Percentiles rank a stretch among this genome's conserved stretches.
phyloP scores from a whole-genome alignment of 2,113 vertebrate genomes.

The Astur gentilis region DNA sequence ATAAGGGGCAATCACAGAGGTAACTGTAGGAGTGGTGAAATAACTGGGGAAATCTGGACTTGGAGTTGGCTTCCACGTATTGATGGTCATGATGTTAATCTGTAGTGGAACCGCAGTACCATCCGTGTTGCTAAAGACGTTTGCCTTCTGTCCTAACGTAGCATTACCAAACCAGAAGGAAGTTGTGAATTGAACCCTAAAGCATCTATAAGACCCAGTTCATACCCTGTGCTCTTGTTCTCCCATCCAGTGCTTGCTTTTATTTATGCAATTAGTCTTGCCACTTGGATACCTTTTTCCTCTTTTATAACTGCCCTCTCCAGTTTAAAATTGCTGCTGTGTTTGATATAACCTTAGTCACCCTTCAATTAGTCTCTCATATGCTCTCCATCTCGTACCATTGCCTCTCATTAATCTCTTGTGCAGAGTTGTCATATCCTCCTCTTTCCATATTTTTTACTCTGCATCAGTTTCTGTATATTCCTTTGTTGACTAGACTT shows the following conservation, averaged over 20 bases:
- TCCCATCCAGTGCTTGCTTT: neutral
- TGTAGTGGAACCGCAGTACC: neutral
- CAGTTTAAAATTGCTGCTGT: neutral
- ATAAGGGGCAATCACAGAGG: neutral
- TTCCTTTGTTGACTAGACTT: neutral
- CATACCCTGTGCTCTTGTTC: neutral
- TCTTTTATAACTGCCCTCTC: neutral
- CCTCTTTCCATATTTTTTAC: neutral
- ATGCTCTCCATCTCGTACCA: neutral
- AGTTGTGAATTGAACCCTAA: neutral
- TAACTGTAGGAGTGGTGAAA: neutral
- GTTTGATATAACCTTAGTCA: neutral
- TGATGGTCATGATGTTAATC: neutral
- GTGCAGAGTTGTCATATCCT: neutral
- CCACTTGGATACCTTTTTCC: neutral
- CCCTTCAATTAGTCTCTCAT: neutral
- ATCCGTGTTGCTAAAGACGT: rapidly evolving
- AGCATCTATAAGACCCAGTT: neutral
- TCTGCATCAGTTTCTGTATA: neutral
- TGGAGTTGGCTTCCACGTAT: neutral
- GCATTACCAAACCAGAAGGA: neutral
- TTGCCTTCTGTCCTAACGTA: neutral
- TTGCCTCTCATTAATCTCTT: neutral
- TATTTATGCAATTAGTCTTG: neutral
- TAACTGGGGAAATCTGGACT: neutral